Conservation (phyloP, 1,140 invertebrate genomes). For the Tenebrio molitor region DNA sequence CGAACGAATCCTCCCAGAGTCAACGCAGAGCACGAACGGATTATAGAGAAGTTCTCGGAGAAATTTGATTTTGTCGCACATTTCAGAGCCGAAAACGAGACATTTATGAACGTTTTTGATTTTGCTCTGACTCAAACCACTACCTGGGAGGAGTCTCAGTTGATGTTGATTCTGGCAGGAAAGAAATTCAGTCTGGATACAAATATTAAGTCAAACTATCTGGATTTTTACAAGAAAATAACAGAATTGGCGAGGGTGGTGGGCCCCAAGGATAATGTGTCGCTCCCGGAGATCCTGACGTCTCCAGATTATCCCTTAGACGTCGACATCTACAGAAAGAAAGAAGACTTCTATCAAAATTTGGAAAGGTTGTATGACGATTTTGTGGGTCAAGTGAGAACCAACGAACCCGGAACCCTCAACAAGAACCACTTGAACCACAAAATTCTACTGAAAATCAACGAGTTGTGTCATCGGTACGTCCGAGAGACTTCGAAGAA, state of each 20-base stretch:
- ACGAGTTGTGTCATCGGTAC: slow-evolving; percentile 49
- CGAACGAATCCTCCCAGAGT: slow-evolving; percentile 56
- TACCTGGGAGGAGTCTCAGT: slow-evolving; percentile 51
- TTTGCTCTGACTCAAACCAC: slow-evolving; percentile 53
- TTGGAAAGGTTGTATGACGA: slow-evolving; percentile 52
- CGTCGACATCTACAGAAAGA: slow-evolving; percentile 46
- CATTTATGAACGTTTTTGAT: slow-evolving; percentile 60
- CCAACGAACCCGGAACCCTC: slow-evolving; percentile 53
- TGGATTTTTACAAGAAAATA: slow-evolving; percentile 55
- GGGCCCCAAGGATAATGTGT: slow-evolving; percentile 41
- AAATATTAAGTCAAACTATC: slow-evolving; percentile 46
- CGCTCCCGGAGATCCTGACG: slow-evolving; percentile 53
- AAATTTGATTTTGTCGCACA: slow-evolving; percentile 49
- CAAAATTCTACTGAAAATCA: slow-evolving; percentile 55
- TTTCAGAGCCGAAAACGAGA: slow-evolving; percentile 49
- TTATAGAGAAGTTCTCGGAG: slow-evolving; percentile 32
- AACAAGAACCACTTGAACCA: slow-evolving; percentile 59
- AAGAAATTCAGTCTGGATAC: slow-evolving; percentile 50
- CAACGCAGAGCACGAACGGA: slow-evolving; percentile 54
- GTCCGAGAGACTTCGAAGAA: neutral
- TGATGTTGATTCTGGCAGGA: slow-evolving; percentile 52
- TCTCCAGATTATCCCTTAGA: slow-evolving; percentile 53
- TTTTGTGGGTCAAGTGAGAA: slow-evolving; percentile 48
- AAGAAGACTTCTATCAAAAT: slow-evolving; percentile 52
- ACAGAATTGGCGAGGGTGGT: slow-evolving; percentile 49